phyloP scores from a whole-genome alignment of 2,888 invertebrate species.

The Omphaloscelis lunosa region DNA sequence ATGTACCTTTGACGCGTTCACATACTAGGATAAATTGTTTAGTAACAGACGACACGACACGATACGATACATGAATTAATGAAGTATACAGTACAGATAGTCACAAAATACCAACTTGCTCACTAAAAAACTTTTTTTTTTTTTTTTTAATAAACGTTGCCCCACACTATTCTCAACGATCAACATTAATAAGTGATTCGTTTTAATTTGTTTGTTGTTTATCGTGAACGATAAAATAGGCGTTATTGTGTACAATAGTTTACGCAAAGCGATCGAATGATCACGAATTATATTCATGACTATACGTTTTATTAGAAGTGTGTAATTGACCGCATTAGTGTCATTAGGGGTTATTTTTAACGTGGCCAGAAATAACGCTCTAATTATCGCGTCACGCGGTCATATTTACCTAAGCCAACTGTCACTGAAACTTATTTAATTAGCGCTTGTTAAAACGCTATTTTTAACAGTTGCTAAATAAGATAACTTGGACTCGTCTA shows the following conservation, averaged over 20 bases:
- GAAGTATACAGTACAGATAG: too few relatives aligned
- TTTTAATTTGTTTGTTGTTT: conserved; percentile 32
- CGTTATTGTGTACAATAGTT: conserved; percentile 28
- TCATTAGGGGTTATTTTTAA: conserved; percentile 57
- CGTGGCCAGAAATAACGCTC: conserved; percentile 50
- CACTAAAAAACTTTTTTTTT: too few relatives aligned
- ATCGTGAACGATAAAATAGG: conserved; percentile 46
- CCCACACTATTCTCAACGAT: neutral
- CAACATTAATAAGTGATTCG: conserved; percentile 4
- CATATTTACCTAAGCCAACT: conserved; percentile 44
- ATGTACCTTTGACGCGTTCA: neutral
- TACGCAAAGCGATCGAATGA: conserved; percentile 34
- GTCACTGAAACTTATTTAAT: conserved; percentile 40
- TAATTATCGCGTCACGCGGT: conserved; percentile 59
- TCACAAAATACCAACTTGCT: too few relatives aligned
- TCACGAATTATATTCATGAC: conserved; percentile 48
- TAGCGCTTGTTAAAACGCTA: conserved; percentile 49
- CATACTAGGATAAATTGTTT: neutral
- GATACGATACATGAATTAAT: too few relatives aligned
- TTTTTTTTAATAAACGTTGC: too few relatives aligned
- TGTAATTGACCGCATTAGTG: conserved; percentile 50
- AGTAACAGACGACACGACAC: neutral
- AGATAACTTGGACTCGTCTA: conserved; percentile 16
- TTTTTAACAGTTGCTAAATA: conserved; percentile 39
- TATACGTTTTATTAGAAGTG: conserved; percentile 23